A percentile compares a stretch with the other conserved stretches of the same genome.
Conservation (phyloP, 2,797 vertebrate genomes). For the Clarias laeviceps region DNA sequence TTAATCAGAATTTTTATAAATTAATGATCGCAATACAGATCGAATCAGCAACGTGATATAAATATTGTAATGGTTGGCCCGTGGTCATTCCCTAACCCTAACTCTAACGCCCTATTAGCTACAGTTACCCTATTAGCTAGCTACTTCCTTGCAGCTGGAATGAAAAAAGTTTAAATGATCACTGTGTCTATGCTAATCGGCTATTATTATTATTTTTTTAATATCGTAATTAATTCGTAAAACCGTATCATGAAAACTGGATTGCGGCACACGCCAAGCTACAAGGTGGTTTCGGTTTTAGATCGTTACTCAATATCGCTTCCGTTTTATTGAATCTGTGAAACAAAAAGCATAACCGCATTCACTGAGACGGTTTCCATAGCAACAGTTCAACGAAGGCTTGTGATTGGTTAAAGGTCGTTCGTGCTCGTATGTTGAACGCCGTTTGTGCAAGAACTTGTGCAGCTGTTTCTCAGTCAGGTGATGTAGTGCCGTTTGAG, state of each 20-base stretch:
- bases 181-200: neutral
- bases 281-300: neutral
- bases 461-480: neutral
- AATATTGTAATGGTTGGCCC: too few species aligned
- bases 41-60: too few species aligned
- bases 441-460: neutral
- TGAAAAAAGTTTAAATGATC: neutral
- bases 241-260: neutral
- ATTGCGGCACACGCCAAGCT: neutral
- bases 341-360: neutral
- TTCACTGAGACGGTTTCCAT: neutral
- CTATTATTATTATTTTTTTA: too few species aligned
- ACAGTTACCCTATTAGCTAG: neutral
- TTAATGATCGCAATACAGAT: too few species aligned
- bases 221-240: neutral
- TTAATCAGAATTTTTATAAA: too few species aligned
- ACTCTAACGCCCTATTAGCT: neutral
- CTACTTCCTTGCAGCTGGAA: neutral
- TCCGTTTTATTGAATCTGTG: neutral
- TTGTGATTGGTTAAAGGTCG: slow-evolving; percentile 9
- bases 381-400: neutral
- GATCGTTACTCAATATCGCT: neutral
- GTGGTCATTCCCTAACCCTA: too few species aligned
- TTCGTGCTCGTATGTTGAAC: neutral
- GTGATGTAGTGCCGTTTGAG: neutral